Conservation (phyloP, 2,797 vertebrate species). For the Graptemys geographica region DNA sequence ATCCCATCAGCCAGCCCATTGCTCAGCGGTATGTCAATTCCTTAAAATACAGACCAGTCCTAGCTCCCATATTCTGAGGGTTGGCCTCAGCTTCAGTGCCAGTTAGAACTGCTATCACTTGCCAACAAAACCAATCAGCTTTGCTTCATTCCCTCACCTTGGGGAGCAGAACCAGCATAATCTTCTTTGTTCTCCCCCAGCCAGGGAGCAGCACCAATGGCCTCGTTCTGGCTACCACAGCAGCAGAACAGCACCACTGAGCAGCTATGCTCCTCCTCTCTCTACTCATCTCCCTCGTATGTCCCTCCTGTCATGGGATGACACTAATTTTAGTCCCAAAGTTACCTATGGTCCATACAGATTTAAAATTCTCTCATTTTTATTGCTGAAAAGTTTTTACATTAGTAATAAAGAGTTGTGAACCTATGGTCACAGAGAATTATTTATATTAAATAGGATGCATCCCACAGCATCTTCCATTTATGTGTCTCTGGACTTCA, state of each 20-base stretch:
- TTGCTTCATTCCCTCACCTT: no score
- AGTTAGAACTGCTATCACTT: not conserved
- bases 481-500: not conserved
- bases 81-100: not conserved
- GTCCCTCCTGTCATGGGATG: not conserved
- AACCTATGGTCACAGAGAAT: not conserved
- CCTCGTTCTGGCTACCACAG: not conserved
- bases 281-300: not conserved
- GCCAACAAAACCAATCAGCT: no score
- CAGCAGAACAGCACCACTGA: not conserved
- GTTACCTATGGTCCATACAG: not conserved
- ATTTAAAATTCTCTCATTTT: not conserved
- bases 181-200: not conserved
- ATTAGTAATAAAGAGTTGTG: not conserved
- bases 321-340: not conserved
- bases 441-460: not conserved
- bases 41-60: not conserved
- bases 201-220: not conserved
- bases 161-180: no score
- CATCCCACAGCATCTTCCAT: not conserved
- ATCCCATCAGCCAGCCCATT: not conserved
- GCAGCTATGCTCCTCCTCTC: not conserved
- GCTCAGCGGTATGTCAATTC: not conserved
- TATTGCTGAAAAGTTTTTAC: not conserved
- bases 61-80: not conserved